Evolutionary conservation across 2,888 invertebrate species (phyloP), one percentile per base, ranked within the genome.

Genomic region (Harmothoe impar): DNA sequence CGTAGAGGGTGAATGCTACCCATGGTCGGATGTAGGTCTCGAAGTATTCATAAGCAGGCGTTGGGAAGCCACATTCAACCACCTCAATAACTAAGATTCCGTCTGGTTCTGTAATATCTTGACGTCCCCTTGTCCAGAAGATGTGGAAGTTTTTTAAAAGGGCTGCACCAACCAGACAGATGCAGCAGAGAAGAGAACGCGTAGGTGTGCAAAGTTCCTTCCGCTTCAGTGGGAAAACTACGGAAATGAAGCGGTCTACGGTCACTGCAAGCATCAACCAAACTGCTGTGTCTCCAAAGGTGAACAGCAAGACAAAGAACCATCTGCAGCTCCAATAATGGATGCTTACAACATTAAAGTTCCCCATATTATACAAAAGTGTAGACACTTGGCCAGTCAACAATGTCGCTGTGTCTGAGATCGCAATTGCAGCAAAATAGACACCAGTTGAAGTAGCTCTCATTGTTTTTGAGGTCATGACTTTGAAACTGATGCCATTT

Each of bases 1-100:
- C 90, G 88, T 91, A 91, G 3, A 91, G 62, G 20, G 90, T 90
- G 88, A 91, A 86, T 0, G 68, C 91, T 17, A 91, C 29, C 91
- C 91, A 91, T 33, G 91, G 91, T n/a, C 91, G 86, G 62, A 91
- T 62, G 89, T 51, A 90, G 20, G 0, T 52, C 72, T 88, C 90
- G 33, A 90, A 91, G 35, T 90, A 43, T 51, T 72, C 78, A 56
- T 68, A 52, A 7, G 20, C 88, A 15, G 72, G 56, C 5, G 23
- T 29, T 12, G 81, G 89, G 23, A 31, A 78, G 25, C 91, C 88
- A 43, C 86, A 90, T 29, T 85, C 31, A 43, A 20, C 31, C 10
- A 78, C 62, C 12, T 25, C 52, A 7, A 5, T 25, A n/a, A n/a
- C n/a, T n/a, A n/a, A n/a, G n/a, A 29, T 56, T n/a, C 81, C 81